Evolutionary conservation across 2,888 invertebrate species (phyloP), one percentile per base, ranked within the genome.

Genomic region (Gasteruption jaculator): DNA sequence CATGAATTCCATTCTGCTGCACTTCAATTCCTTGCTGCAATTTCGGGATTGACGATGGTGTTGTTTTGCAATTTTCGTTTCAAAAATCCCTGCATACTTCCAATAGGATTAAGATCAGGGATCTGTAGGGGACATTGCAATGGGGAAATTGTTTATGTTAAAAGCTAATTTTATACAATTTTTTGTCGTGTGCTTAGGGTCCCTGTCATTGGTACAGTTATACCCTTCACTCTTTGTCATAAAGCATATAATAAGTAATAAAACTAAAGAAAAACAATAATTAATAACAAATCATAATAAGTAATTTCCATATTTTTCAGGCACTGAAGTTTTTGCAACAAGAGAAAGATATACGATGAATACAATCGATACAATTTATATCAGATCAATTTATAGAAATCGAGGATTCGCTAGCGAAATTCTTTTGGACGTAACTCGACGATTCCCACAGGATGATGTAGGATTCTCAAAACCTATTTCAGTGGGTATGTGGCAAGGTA

Each of bases 381-480:
- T 71, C 7, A 51, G 62, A 19, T 46, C 51, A 32, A 38, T 53
- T 21, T 50, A 57, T 38, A 54, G 71, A 41, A 55, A 65, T 40
- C 51, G 55, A 41, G 70, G 71, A 11, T 56, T 59, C 33, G 71
- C 62, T n/a, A 51, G 46, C 26, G 52, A 54, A 34, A 60, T 69
- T 33, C 35, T 71, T 11, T 39, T 56, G 31, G 65, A 70, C 39
- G 41, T 69, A 15, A 43, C 60, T 4, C 21, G 38, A 11, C 53
- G 48, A 18, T 46, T 47, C 39, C 48, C 64, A 8, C 44, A 56
- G 32, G 52, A 65, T 41, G 61, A 69, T 40, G 57, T 71, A 30
- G 71, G 65, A 2, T 60, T 71, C 42, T 70, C 69, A 31, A 52
- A 52, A 11, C 71, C 71, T 1, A 61, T 71, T 43, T 69, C 71